Evolutionary conservation across 2,113 vertebrate genomes (phyloP), one percentile per base, ranked within the genome.

Genomic region (Amphiprion percula): DNA sequence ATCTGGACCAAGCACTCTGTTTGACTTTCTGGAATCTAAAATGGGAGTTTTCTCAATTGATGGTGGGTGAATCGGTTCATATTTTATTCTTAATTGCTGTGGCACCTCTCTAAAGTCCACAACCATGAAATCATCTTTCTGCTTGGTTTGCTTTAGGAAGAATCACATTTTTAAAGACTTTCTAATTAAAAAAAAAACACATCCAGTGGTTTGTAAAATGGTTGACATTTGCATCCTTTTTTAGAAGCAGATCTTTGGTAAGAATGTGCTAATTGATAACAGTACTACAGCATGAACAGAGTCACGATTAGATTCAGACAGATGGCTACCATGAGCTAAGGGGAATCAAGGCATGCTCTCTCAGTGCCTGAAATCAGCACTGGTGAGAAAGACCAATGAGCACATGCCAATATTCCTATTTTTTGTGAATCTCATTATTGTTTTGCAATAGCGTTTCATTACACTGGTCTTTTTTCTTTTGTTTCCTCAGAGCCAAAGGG

Each of bases 21-120:
- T 99, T 91, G 98, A 99, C 90, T 98, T 99, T 88, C 90, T 99
- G 80, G 98, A 98, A 88, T 98, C 97, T 49, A 99, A 99, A 91
- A 98, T 99, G 96, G 97, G 97, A 67, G 96, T 94, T 77, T 94
- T 99, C 77, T 95, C 95, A 76, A 88, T 98, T 89, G 96, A 98
- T 85, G 98, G 98, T 99, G 92, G 80, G 90, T 87, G 26, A 69
- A 76, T 8, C 41, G 4, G 7, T 46, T 23, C 6, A 0, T 2
- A 19, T 56, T 55, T 69, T 28, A 49, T 61, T 69, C 6, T 49
- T 4, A 44, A 12, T 4, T 14, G 8, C 41, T 15, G 41, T 44
- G 33, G 8, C 14, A 44, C 41, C 12, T 15, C 12, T 44, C 41
- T 44, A 6, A 44, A 15, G 41, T 44, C 41, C 4, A 15, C 14